phyloP scores from a whole-genome alignment of 2,888 invertebrate genomes.

The Pandemis corylana region DNA sequence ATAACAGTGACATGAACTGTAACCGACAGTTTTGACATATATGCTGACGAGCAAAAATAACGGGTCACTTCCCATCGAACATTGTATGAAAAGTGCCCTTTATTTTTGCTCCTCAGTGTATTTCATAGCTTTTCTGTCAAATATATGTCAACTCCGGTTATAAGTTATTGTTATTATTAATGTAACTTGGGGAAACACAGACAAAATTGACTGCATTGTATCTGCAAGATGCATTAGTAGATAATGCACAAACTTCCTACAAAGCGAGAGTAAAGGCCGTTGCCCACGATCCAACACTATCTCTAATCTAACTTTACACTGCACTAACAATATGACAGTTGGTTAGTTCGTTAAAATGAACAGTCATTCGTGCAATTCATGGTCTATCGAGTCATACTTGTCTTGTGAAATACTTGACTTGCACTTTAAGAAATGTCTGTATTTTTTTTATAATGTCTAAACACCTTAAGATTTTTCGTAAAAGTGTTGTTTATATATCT shows the following conservation, averaged over 20 bases:
- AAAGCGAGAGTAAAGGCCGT: conserved; percentile 20
- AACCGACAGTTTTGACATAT: no score
- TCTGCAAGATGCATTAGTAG: conserved; percentile 22
- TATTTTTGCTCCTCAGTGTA: no score
- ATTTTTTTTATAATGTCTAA: background rate
- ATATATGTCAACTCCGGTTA: no score
- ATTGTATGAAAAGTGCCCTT: no score
- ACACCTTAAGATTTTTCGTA: no score
- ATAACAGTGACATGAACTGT: no score
- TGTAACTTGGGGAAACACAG: no score
- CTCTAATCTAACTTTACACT: conserved; percentile 1
- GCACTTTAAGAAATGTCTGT: background rate
- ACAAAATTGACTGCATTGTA: conserved; percentile 15
- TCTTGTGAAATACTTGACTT: background rate
- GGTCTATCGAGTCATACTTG: conserved; percentile 11
- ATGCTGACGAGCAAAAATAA: no score
- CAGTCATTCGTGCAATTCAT: background rate
- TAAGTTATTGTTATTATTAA: no score
- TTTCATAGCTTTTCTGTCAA: no score
- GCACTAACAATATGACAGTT: conserved; percentile 19
- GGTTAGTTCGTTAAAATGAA: conserved; percentile 18
- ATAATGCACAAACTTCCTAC: conserved; percentile 35
- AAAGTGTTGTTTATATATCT: no score
- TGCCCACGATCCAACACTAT: conserved; percentile 17
- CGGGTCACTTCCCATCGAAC: no score